Percentiles rank a stretch among this genome's conserved stretches.
Evolutionary conservation across 2,888 invertebrate genomes (phyloP).

Genomic region (Drosophila meridiana): DNA sequence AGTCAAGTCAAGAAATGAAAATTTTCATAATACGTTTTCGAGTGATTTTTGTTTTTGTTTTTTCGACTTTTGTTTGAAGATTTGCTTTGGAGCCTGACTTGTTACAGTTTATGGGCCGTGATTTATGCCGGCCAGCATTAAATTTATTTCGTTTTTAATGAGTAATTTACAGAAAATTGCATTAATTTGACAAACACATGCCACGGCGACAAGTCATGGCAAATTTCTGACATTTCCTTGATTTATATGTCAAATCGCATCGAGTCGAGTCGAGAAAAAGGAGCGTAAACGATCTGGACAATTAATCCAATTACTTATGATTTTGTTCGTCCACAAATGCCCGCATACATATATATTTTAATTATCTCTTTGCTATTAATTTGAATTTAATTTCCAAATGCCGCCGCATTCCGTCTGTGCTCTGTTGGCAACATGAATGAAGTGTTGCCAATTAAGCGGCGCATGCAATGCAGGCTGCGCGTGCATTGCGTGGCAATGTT

Average conservation of each 20-base stretch:
- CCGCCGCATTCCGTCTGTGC: slow-evolving; percentile 8
- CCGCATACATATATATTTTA: not conserved
- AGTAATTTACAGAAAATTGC: slow-evolving; percentile 80
- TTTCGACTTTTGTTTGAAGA: slow-evolving; percentile 65
- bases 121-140: slow-evolving; percentile 70
- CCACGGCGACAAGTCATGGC: slow-evolving; percentile 73
- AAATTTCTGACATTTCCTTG: slow-evolving; percentile 80
- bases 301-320: slow-evolving; percentile 39
- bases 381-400: slow-evolving; percentile 45
- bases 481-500: slow-evolving; percentile 44
- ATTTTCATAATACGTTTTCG: slow-evolving; percentile 62
- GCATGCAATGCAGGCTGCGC: slow-evolving; percentile 34
- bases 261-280: slow-evolving; percentile 48
- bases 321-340: not conserved
- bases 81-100: slow-evolving; percentile 35
- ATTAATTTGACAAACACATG: slow-evolving; percentile 69
- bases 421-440: slow-evolving; percentile 29
- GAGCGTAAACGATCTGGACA: slow-evolving; percentile 29
- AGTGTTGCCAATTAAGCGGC: slow-evolving; percentile 68
- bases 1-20: slow-evolving; percentile 57
- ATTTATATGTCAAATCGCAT: slow-evolving; percentile 70
- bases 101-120: slow-evolving; percentile 73
- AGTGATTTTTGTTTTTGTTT: slow-evolving; percentile 15
- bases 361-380: slow-evolving; percentile 21
- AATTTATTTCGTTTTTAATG: slow-evolving; percentile 81